Percentiles rank a stretch among this genome's conserved stretches.
These are phyloP conservation scores for Sphaerophoria rueppellii DNA, from an alignment of 2,888 invertebrate genomes.

Conservation along the genomic window DNA sequence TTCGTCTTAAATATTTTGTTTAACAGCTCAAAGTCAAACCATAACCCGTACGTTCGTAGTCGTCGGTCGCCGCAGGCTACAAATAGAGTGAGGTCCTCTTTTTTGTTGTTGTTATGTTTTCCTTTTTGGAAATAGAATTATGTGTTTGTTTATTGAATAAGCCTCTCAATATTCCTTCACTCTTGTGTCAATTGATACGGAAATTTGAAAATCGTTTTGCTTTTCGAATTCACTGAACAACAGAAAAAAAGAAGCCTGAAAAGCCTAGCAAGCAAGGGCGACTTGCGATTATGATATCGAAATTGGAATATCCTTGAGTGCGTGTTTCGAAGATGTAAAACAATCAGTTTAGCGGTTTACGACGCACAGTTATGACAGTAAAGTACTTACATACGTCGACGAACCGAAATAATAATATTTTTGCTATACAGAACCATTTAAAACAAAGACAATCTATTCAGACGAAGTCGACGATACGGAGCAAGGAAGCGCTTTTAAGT, in stretches of 20 bases:
- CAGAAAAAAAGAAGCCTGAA: background rate
- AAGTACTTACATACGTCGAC: background rate
- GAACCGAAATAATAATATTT: constrained; percentile 1
- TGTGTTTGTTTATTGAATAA: constrained; percentile 51
- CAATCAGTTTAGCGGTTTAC: constrained; percentile 73
- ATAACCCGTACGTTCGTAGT: constrained; percentile 18
- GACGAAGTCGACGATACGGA: background rate
- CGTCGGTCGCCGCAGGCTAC: constrained; percentile 44
- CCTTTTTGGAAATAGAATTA: background rate
- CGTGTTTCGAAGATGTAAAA: constrained; percentile 68
- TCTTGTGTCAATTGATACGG: constrained; percentile 40
- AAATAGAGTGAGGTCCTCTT: constrained; percentile 54
- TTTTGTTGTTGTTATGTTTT: constrained; percentile 6
- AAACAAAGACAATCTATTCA: constrained; percentile 46
- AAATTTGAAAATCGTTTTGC: constrained; percentile 70
- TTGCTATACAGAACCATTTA: constrained; percentile 1
- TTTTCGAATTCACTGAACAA: constrained; percentile 52
- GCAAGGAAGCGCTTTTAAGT: constrained; percentile 2
- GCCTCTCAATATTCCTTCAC: background rate
- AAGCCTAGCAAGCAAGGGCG: background rate
- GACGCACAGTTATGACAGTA: constrained; percentile 46
- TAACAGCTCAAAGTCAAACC: constrained; percentile 62
- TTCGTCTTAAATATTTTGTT: constrained; percentile 23
- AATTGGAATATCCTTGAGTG: constrained; percentile 47
- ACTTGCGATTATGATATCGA: constrained; percentile 7